Base-by-base conservation (phyloP, 2,113 vertebrate genomes). In the Chloropsis cyanopogon region DNA sequence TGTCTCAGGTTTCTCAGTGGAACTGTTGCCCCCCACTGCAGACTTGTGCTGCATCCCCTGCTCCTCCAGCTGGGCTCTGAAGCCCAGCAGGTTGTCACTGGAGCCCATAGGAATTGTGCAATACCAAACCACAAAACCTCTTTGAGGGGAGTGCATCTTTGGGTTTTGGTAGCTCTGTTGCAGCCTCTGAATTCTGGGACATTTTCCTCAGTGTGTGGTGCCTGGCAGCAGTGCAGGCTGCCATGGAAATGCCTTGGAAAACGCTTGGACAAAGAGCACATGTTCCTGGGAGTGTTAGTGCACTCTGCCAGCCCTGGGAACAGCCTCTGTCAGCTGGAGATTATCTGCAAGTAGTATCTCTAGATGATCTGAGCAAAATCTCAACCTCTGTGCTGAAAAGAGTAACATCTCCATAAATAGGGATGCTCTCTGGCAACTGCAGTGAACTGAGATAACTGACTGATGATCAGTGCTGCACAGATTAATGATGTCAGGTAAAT, bases 401-500 rank as follows among this genome's bases (percentile, higher is more conserved):
- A 88, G 47, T 19, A 42, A 60, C 4, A 2, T 88, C 80, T 86
- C 64, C 7, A 9, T 81, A 75, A 90, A 66, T 4, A 68, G 60
- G 52, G 83, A 86, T 63, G 49, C n/a, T 77, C 33, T 85, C 52
- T 86, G 88, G 89, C 86, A 92, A 29, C 92, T 18, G 71, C 82
- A 66, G 3, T 70, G 83, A 77, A 10, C 90, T 41, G 60, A 69
- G 82, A 49, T 92, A 94, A 69, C 82, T 85, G 75, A 79, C 57
- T 61, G 82, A 86, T 84, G 92, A 81, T 69, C 70, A 37, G 78
- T 25, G 52, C 91, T 85, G 82, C 72, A 47, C 82, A 85, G 78
- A 91, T 91, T 87, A 94, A 79, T 85, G 87, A 73, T 91, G 89
- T 77, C 78, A 79, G 81, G 44, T 65, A 87, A 92, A 95, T 86